A percentile compares a stretch with the other conserved stretches of the same genome.
These are phyloP conservation scores for Sigmodon hispidus DNA, from an alignment of 2,113 vertebrate species.

Conservation along the genomic window DNA sequence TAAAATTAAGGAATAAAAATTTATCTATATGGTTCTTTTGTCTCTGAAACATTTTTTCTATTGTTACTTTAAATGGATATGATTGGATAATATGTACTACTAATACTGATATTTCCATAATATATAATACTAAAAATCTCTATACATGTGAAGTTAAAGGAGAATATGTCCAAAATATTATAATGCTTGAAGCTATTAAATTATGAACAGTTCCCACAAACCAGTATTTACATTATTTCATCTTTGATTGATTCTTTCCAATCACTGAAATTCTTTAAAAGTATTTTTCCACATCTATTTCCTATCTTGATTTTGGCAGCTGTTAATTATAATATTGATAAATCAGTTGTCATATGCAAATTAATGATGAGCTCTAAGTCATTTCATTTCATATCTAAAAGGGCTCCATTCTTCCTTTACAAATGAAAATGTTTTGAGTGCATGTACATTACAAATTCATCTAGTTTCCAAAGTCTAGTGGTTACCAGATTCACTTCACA, in stretches of 20 bases:
- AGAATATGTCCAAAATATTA: neutral
- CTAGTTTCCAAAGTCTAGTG: neutral
- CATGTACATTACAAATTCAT: neutral
- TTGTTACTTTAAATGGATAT: neutral
- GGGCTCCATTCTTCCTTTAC: neutral
- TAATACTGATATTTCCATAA: neutral
- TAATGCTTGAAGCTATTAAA: neutral
- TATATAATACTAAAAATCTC: neutral
- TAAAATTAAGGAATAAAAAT: neutral
- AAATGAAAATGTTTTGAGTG: constrained; percentile 50
- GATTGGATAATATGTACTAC: neutral
- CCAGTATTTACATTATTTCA: constrained; percentile 40
- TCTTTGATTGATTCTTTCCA: constrained; percentile 45
- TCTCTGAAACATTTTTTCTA: neutral
- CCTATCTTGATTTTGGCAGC: constrained; percentile 32
- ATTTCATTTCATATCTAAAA: constrained; percentile 26
- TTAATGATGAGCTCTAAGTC: constrained; percentile 1
- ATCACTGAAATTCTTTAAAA: neutral
- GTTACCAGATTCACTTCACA: neutral
- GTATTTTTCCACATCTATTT: constrained; percentile 9
- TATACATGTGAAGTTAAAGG: neutral
- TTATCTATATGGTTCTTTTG: neutral
- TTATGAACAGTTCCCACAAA: neutral
- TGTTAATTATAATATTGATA: neutral
- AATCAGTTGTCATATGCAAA: constrained; percentile 48